Evolutionary conservation across 2,888 invertebrate genomes (phyloP).

Genomic region (Athalia cordata): DNA sequence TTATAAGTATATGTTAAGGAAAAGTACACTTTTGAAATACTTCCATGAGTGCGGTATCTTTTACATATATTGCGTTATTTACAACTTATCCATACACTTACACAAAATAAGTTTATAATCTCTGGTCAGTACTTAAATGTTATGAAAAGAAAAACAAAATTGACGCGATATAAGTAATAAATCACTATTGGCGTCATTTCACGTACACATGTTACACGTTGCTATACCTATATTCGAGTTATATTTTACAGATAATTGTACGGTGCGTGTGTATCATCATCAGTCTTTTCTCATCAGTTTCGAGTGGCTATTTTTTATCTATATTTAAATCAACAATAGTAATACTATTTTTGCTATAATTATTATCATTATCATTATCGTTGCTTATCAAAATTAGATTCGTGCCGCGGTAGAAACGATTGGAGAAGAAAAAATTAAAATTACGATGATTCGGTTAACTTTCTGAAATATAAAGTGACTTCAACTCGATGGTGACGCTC

Average conservation of each 20-base stretch:
- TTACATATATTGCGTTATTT: neutral
- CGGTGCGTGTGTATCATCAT: too few species aligned
- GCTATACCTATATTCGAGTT: too few species aligned
- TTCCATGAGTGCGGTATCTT: neutral
- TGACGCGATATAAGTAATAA: too few species aligned
- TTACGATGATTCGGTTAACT: neutral
- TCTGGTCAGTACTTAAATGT: too few species aligned
- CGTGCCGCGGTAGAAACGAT: neutral
- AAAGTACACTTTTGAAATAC: conserved; percentile 10
- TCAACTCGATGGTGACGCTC: neutral
- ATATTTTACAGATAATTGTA: too few species aligned
- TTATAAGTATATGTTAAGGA: conserved; percentile 2
- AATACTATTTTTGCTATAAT: neutral
- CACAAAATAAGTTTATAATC: neutral
- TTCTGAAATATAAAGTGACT: neutral
- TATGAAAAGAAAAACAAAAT: too few species aligned
- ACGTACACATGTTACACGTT: too few species aligned
- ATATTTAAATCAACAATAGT: neutral
- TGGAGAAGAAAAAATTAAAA: neutral
- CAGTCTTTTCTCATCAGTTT: too few species aligned
- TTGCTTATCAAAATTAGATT: too few species aligned
- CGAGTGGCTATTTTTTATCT: too few species aligned
- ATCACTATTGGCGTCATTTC: too few species aligned
- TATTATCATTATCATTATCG: neutral
- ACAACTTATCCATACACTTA: neutral